Base-by-base conservation (phyloP, 1,140 invertebrate species). In the Drosophila equinoxialis region DNA sequence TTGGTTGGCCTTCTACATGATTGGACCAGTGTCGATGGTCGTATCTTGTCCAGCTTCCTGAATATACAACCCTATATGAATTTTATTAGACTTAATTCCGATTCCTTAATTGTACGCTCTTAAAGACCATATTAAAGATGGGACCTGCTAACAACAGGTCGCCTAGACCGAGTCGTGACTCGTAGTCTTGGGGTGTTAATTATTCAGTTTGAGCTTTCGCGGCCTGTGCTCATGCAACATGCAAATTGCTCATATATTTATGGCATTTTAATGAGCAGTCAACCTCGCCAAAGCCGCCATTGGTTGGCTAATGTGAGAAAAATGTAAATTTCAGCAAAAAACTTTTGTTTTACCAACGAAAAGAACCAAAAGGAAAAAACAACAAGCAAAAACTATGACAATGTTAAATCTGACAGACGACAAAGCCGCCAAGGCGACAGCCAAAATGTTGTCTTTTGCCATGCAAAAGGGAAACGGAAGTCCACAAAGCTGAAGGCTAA, bases 161-260 rank as follows among this genome's bases (percentile, higher is more conserved):
- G 33, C 57, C 55, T 37, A 39, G 30, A 13, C n/a, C 55, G 30
- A 37, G 57, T 59, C 57, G 57, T 63, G 74, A 67, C 54, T 51
- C 10, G 45, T 10, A 17, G 20, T 23, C 45, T 41, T 54, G 60
- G 69, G 48, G 72, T 62, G 70, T 87, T 87, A 80, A 87, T 87
- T 87, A 89, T 89, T 83, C 69, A 87, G 58, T 61, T 67, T n/a
- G 20, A 57, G 54, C 55, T 45, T 30, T 42, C 71, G 54, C 23
- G 23, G 23, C 61, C 35, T 48, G 41, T 45, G 73, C 77, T 83
- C 75, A 65, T 72, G 71, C 66, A 86, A 81, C 74, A 85, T 86
- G 82, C 77, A 83, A 87, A 89, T 89, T 82, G 69, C 71, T 87
- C 77, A 66, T 82, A 74, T 71, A 75, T 77, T 89, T 89, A 84